A percentile compares a stretch with the other conserved stretches of the same genome.
phyloP scores from a whole-genome alignment of 2,888 invertebrate genomes.

The Notodonta dromedarius region DNA sequence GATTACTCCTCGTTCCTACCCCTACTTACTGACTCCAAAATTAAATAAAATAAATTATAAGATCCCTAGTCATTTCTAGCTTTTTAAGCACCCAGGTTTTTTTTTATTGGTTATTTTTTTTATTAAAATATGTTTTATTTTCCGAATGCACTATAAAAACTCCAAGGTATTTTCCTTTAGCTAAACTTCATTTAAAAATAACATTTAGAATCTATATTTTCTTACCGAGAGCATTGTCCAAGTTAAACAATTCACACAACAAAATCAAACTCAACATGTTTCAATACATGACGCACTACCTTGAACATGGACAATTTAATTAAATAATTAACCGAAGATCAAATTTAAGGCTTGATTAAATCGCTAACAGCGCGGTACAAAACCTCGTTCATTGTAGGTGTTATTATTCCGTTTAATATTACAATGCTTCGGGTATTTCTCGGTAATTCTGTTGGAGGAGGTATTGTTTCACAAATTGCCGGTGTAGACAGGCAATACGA shows the following conservation, averaged over 20 bases:
- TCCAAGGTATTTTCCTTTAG: not conserved
- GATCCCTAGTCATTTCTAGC: no score
- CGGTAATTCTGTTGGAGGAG: slow-evolving; percentile 28
- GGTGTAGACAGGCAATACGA: slow-evolving; percentile 48
- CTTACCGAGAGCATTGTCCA: not conserved
- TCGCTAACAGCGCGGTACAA: slow-evolving; percentile 31
- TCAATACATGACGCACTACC: slow-evolving; percentile 3
- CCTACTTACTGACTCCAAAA: no score
- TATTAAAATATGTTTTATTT: no score
- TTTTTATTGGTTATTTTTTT: no score
- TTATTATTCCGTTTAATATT: slow-evolving; percentile 44
- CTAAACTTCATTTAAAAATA: not conserved
- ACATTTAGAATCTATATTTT: not conserved
- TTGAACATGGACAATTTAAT: slow-evolving; percentile 30
- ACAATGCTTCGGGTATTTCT: slow-evolving; percentile 35
- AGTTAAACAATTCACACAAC: not conserved
- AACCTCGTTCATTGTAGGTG: slow-evolving; percentile 28
- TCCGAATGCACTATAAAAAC: not conserved
- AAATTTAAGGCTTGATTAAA: slow-evolving; percentile 45
- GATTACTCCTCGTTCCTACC: no score
- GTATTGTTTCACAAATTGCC: slow-evolving; percentile 62
- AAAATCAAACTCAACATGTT: not conserved
- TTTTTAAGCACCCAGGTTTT: no score
- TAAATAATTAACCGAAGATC: slow-evolving; percentile 39
- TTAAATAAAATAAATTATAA: no score